phyloP scores from a whole-genome alignment of 2,888 invertebrate species.

The Cheilosia grossa region DNA sequence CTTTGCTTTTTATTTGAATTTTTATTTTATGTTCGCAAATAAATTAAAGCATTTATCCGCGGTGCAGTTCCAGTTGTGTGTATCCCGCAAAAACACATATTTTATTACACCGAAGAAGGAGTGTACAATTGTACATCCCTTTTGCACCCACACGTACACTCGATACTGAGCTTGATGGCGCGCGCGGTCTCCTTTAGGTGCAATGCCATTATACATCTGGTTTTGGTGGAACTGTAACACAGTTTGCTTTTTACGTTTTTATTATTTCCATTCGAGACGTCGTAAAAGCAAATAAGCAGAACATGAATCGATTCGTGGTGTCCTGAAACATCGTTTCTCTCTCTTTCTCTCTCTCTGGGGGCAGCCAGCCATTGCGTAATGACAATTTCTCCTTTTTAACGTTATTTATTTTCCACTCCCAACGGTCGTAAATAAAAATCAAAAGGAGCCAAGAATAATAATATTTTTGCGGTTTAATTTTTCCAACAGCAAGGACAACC shows the following conservation, averaged over 20 bases:
- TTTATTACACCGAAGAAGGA: slow-evolving; percentile 44
- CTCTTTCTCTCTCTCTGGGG: background rate
- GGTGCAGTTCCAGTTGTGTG: slow-evolving; percentile 35
- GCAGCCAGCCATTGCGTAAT: slow-evolving; percentile 43
- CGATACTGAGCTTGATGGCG: slow-evolving; percentile 36
- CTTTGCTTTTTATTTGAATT: slow-evolving; percentile 67
- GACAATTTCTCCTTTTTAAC: slow-evolving; percentile 35
- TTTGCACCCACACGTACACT: slow-evolving; percentile 19
- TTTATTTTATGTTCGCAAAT: slow-evolving; percentile 72
- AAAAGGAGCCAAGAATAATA: slow-evolving; percentile 53
- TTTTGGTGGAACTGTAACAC: slow-evolving; percentile 26
- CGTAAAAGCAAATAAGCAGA: slow-evolving; percentile 74
- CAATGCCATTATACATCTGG: slow-evolving; percentile 45
- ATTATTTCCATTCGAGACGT: slow-evolving; percentile 57
- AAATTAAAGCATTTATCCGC: slow-evolving; percentile 73
- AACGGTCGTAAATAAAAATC: slow-evolving; percentile 63
- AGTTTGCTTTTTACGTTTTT: slow-evolving; percentile 34
- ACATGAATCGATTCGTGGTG: slow-evolving; percentile 68
- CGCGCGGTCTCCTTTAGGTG: slow-evolving; percentile 55
- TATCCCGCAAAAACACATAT: slow-evolving; percentile 44
- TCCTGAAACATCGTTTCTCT: slow-evolving; percentile 46
- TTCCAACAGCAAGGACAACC: slow-evolving; percentile 7
- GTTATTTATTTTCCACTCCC: slow-evolving; percentile 50
- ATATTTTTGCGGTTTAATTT: slow-evolving; percentile 63
- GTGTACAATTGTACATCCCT: slow-evolving; percentile 19